phyloP scores from a whole-genome alignment of 1,140 invertebrate genomes.

The Ericerus pela region DNA sequence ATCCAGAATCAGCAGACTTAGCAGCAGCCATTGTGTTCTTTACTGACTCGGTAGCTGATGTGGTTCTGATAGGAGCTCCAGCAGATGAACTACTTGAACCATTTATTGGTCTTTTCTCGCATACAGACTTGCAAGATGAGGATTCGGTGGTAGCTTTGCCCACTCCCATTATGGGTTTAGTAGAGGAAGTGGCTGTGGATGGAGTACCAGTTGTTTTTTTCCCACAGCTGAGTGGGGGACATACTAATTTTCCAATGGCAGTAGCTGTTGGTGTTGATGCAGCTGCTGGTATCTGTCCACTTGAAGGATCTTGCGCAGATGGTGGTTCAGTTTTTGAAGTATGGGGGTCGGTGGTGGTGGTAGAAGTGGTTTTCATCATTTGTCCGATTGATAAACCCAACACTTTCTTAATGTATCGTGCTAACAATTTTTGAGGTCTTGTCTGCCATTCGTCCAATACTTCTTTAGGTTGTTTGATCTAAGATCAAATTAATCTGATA shows the following conservation, averaged over 20 bases:
- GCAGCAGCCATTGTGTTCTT: background rate
- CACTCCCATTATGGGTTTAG: too few species aligned
- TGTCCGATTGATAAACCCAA: too few species aligned
- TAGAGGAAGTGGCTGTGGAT: background rate
- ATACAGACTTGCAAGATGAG: too few species aligned
- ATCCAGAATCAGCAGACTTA: background rate
- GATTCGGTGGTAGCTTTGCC: too few species aligned
- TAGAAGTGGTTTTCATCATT: background rate
- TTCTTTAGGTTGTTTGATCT: slow-evolving; percentile 2
- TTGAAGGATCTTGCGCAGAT: background rate
- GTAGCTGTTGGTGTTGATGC: background rate
- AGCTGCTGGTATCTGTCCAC: background rate
- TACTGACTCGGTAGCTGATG: background rate
- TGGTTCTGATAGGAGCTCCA: background rate
- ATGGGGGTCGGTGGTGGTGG: background rate
- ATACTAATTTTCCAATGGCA: background rate
- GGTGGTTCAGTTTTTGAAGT: background rate
- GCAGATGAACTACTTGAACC: background rate
- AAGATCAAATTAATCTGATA: too few species aligned
- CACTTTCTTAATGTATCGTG: background rate
- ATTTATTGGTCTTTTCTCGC: too few species aligned
- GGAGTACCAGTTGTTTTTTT: background rate
- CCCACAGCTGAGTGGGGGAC: background rate
- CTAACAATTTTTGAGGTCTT: background rate
- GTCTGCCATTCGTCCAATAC: slow-evolving; percentile 6